phyloP scores from a whole-genome alignment of 2,888 invertebrate species.

The Beris morrisii region DNA sequence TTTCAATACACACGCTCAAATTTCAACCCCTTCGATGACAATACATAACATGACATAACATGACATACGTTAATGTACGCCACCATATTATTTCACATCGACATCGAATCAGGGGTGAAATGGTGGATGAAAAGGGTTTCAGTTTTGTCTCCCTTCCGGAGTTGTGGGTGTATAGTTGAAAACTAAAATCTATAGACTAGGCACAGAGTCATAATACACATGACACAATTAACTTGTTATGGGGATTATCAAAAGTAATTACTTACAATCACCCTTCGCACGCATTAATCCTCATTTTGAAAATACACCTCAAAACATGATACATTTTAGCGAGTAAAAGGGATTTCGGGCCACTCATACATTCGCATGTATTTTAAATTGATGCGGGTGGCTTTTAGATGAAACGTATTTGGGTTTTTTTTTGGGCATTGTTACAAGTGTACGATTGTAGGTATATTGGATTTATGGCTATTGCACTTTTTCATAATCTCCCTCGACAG shows the following conservation, averaged over 20 bases:
- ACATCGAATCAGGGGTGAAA: no score
- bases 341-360: neutral
- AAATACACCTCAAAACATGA: neutral
- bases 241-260: constrained; percentile 31
- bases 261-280: constrained; percentile 16
- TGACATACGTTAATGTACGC: no score
- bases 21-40: no score
- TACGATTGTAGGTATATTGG: constrained; percentile 14
- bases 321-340: neutral
- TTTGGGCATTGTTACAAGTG: constrained; percentile 27
- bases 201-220: neutral
- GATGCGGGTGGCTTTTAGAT: no score
- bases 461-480: constrained; percentile 31
- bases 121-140: no score
- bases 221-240: constrained; percentile 33
- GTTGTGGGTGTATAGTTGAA: no score
- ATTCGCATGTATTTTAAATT: neutral
- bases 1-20: no score
- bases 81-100: no score
- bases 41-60: no score
- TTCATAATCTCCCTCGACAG: constrained; percentile 23
- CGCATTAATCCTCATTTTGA: neutral
- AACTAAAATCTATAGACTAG: no score
- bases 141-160: no score
- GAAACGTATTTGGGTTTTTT: no score